Conservation (phyloP, 2,113 vertebrate species). For the Tychaedon coryphoeus region DNA sequence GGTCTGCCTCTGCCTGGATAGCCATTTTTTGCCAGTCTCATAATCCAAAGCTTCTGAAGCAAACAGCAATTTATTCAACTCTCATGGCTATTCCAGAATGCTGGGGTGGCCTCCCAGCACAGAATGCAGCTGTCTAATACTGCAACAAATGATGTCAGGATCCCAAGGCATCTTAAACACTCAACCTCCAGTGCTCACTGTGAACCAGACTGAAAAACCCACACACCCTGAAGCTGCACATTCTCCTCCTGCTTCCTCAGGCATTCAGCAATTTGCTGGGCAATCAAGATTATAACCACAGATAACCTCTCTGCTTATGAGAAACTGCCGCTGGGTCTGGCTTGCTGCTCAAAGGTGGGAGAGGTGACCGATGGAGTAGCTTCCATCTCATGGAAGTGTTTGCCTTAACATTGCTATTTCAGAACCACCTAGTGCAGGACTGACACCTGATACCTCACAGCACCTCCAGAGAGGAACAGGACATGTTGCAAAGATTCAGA, state of each 20-base stretch:
- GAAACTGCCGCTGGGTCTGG: background rate
- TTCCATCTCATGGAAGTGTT: background rate
- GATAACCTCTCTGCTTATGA: background rate
- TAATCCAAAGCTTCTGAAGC: background rate
- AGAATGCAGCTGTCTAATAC: background rate
- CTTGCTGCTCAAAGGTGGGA: background rate
- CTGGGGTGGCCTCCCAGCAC: background rate
- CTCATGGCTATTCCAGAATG: background rate
- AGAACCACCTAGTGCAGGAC: background rate
- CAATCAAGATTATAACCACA: background rate
- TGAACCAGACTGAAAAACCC: background rate
- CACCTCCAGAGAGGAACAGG: background rate
- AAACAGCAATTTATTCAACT: background rate
- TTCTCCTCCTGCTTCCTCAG: constrained; percentile 17
- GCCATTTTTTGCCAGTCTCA: background rate
- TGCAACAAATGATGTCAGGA: background rate
- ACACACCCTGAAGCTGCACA: background rate
- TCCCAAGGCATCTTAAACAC: background rate
- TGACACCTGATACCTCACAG: background rate
- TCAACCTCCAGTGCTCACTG: background rate
- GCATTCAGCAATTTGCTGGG: constrained; percentile 20
- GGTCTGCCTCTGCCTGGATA: background rate
- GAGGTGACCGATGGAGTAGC: background rate
- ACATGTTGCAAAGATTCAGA: background rate
- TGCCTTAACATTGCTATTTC: background rate